Evolutionary conservation across 1,140 invertebrate genomes (phyloP), one percentile per base, ranked within the genome.

Genomic region (Delia radicum): DNA sequence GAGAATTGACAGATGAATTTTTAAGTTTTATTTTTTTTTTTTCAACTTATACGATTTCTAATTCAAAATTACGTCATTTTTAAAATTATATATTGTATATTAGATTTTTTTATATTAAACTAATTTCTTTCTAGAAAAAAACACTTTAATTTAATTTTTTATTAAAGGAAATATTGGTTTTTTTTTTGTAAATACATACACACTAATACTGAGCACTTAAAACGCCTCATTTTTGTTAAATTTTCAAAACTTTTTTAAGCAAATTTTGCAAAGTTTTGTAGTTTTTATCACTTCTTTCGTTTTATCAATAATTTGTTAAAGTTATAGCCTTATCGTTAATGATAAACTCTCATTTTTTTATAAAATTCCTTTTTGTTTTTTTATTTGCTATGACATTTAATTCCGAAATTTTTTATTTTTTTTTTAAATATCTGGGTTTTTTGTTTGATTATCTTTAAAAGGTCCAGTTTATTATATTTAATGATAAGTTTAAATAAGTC

Each of bases 171-270:
- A 69, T 69, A 13, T 10, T 12, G 15, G 13, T 28, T 31, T 62
- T 13, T 26, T 48, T 55, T 61, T n/a, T 61, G 48, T 61, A 10
- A 61, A 77, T 78, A 83, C 81, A 77, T 85, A 85, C 83, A 85
- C 76, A 85, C 74, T 78, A 84, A 79, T 78, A 82, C 81, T 72
- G 81, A 80, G 77, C 83, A 85, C 77, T 82, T 85, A 65, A 83
- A 77, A 75, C 80, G 81, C 80, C 77, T 78, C 83, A 85, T 85
- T 31, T 42, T 72, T 10, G 8, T 4, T 21, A 21, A n/a, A 48
- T 55, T 55, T 55, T 55, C 1, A 8, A 55, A 55, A 24, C 21
- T 55, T 55, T 42, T 1, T 55, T 55, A 0, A 3, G 5, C 2
- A 55, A 55, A n/a, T 55, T 55, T 10, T 5, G 24, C 18, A 55